A percentile compares a stretch with the other conserved stretches of the same genome.
Evolutionary conservation across 2,797 vertebrate genomes (phyloP).

Genomic region (Crocidura indochinensis): DNA sequence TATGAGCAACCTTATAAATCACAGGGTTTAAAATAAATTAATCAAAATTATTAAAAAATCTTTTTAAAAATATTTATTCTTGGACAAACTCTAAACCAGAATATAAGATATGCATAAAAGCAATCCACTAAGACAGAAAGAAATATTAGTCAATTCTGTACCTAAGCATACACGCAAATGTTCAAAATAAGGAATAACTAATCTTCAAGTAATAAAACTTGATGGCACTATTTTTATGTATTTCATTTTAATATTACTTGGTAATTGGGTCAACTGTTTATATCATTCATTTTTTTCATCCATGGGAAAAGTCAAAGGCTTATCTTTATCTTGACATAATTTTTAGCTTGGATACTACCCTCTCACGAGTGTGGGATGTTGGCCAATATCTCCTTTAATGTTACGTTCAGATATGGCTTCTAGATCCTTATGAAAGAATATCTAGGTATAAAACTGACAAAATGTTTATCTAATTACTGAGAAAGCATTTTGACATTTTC

Average conservation of each 20-base stretch:
- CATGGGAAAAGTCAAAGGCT: neutral
- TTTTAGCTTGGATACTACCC: neutral
- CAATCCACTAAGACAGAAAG: neutral
- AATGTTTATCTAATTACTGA: conserved; percentile 10
- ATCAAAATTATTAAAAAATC: too few species aligned
- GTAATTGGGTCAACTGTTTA: neutral
- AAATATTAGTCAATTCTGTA: neutral
- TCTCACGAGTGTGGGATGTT: neutral
- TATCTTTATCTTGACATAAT: neutral
- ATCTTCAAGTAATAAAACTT: neutral
- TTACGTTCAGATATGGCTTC: neutral
- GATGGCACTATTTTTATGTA: neutral
- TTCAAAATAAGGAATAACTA: neutral
- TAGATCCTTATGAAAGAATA: conserved; percentile 25
- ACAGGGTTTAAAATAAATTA: too few species aligned
- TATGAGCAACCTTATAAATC: too few species aligned
- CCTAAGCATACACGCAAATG: accelerated
- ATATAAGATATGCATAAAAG: neutral
- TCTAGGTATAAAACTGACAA: conserved; percentile 4
- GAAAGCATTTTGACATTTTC: conserved; percentile 32
- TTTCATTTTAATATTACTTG: neutral
- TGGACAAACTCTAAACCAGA: conserved; percentile 3
- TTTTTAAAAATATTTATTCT: neutral
- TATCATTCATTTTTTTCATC: neutral
- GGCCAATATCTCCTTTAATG: neutral